Conservation (phyloP, 2,797 vertebrate genomes). For the Naso thynnoides region DNA sequence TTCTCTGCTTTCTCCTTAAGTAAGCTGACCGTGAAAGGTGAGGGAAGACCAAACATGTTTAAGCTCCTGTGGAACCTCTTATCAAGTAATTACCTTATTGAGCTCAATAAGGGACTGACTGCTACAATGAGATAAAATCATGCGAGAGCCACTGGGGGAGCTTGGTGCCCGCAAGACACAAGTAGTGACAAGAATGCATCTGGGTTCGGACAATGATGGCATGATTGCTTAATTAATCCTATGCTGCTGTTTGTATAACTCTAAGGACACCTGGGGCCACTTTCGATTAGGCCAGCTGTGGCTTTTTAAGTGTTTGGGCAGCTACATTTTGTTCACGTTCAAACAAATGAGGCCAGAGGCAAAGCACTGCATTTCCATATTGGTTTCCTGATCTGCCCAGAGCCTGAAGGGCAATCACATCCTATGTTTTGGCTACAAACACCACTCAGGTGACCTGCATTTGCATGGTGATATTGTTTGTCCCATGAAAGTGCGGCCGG, state of each 20-base stretch:
- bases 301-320: slow-evolving; percentile 59
- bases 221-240: neutral
- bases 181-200: neutral
- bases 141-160: slow-evolving; percentile 14
- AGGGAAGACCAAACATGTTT: slow-evolving; percentile 41
- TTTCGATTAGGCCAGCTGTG: slow-evolving; percentile 40
- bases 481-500: slow-evolving; percentile 21
- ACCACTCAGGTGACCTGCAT: slow-evolving; percentile 64
- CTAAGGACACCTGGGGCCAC: neutral
- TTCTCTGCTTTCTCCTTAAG: neutral
- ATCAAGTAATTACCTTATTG: slow-evolving; percentile 67
- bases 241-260: neutral
- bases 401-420: slow-evolving; percentile 54
- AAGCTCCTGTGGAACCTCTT: slow-evolving; percentile 65
- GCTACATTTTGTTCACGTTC: slow-evolving; percentile 51
- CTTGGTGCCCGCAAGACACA: slow-evolving; percentile 11
- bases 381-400: slow-evolving; percentile 65
- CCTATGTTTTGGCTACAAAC: slow-evolving; percentile 67
- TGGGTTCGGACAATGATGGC: neutral
- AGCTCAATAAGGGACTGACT: slow-evolving; percentile 48
- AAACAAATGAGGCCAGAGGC: slow-evolving; percentile 71
- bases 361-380: slow-evolving; percentile 75
- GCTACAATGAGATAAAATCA: slow-evolving; percentile 63
- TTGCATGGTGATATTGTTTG: slow-evolving; percentile 75
- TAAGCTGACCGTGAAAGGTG: neutral